A percentile compares a stretch with the other conserved stretches of the same genome.
These are phyloP conservation scores for Amia ocellicauda DNA, from an alignment of 2,113 vertebrate genomes.

Conservation along the genomic window DNA sequence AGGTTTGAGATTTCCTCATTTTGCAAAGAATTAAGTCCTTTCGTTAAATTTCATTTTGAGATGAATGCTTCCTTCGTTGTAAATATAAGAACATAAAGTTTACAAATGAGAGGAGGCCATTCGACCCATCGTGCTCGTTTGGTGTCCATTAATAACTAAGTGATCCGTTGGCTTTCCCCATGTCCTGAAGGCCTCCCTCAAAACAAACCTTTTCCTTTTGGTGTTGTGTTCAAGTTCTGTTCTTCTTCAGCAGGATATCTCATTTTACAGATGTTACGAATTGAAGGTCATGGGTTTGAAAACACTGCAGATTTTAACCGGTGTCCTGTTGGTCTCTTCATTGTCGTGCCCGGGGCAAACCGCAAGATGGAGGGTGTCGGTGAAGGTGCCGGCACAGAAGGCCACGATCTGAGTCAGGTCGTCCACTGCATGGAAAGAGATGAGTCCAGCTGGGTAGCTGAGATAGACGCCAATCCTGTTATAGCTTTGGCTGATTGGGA, in stretches of 20 bases:
- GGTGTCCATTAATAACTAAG: too few species aligned
- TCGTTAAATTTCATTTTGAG: too few species aligned
- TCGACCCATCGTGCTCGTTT: too few species aligned
- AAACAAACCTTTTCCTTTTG: too few species aligned
- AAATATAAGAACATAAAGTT: too few species aligned
- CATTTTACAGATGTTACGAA: not conserved
- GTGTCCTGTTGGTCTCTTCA: constrained; percentile 54
- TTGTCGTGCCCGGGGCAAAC: constrained; percentile 68
- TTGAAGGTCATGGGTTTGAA: constrained; percentile 3
- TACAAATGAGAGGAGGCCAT: too few species aligned
- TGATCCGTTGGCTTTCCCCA: too few species aligned
- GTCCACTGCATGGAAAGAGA: constrained; percentile 74
- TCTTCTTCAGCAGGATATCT: not conserved
- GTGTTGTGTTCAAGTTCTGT: not conserved
- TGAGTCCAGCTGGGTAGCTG: constrained; percentile 70
- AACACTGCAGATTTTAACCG: constrained; percentile 55
- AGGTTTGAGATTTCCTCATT: too few species aligned
- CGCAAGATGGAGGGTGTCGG: constrained; percentile 56
- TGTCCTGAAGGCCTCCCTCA: too few species aligned
- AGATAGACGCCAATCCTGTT: constrained; percentile 72
- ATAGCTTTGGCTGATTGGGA: constrained; percentile 42
- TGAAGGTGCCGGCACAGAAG: constrained; percentile 69
- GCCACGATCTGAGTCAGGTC: constrained; percentile 69
- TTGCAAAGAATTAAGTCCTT: too few species aligned
- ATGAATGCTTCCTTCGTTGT: too few species aligned